Conservation (phyloP, 2,888 invertebrate species). For the Volucella bombylans region DNA sequence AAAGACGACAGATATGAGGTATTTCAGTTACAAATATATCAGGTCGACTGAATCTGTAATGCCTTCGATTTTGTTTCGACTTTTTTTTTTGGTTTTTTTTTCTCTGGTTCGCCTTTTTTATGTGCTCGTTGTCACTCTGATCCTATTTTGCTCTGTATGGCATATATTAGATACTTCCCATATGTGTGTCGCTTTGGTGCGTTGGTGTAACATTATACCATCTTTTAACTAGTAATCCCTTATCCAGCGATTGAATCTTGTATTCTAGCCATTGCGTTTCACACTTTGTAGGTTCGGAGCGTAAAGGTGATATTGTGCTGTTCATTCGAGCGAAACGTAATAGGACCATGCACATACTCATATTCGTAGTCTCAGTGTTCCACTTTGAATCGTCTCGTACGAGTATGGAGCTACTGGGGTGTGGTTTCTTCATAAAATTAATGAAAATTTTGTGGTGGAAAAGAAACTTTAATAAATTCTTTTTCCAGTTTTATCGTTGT, state of each 20-base stretch:
- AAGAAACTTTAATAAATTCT: slow-evolving; percentile 26
- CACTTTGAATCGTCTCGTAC: neutral
- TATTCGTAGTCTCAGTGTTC: neutral
- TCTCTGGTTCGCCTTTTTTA: too few species aligned
- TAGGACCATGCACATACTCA: slow-evolving; percentile 25
- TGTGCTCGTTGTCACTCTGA: slow-evolving; percentile 37
- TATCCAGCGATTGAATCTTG: slow-evolving; percentile 48
- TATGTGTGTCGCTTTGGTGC: slow-evolving; percentile 5
- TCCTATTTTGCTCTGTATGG: slow-evolving; percentile 14
- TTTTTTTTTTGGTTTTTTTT: neutral
- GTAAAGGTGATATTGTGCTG: slow-evolving; percentile 27
- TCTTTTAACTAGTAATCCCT: slow-evolving; percentile 31
- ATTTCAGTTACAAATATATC: slow-evolving; percentile 46
- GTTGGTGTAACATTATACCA: slow-evolving; percentile 34
- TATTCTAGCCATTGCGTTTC: slow-evolving; percentile 55
- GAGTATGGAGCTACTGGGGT: neutral
- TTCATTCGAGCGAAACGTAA: slow-evolving; percentile 43
- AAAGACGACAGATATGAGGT: slow-evolving; percentile 10
- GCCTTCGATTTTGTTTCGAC: slow-evolving; percentile 9
- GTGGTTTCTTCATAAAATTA: slow-evolving; percentile 45
- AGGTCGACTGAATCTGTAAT: slow-evolving; percentile 56
- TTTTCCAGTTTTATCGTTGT: slow-evolving; percentile 6
- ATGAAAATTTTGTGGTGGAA: slow-evolving; percentile 54
- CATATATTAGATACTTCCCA: slow-evolving; percentile 17
- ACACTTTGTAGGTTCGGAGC: slow-evolving; percentile 50